These are phyloP conservation scores for Drosophila nasuta DNA, from an alignment of 1,140 invertebrate genomes.

Conservation along the genomic window DNA sequence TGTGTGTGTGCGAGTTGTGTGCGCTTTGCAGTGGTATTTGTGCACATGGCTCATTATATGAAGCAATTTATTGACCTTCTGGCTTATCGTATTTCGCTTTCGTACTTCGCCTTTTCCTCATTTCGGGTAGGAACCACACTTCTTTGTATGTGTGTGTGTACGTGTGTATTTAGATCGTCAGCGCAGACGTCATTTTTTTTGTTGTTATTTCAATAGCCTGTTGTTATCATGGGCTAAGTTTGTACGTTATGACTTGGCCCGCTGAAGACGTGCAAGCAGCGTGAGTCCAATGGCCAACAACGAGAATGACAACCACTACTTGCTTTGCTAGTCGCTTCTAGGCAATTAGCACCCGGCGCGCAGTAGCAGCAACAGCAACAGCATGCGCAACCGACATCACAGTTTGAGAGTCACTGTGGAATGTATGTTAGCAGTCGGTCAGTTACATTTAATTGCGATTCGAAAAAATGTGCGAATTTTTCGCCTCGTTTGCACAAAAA, in stretches of 20 bases:
- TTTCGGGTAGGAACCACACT: constrained; percentile 28
- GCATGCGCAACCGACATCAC: neutral
- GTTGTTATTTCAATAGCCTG: constrained; percentile 4
- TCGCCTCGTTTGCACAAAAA: constrained; percentile 33
- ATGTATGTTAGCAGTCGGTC: constrained; percentile 1
- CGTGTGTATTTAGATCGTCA: constrained; percentile 6
- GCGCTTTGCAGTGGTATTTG: neutral
- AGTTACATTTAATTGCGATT: constrained; percentile 32
- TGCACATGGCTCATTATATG: constrained; percentile 61
- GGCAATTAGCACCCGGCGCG: constrained; percentile 41
- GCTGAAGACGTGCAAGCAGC: constrained; percentile 24
- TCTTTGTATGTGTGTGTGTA: neutral
- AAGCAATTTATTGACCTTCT: constrained; percentile 79
- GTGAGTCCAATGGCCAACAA: constrained; percentile 25
- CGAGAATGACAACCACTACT: constrained; percentile 2
- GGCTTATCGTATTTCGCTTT: constrained; percentile 70
- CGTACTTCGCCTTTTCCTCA: constrained; percentile 53
- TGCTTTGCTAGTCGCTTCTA: constrained; percentile 16
- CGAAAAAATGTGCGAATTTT: constrained; percentile 24
- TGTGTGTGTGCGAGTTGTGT: constrained; percentile 4
- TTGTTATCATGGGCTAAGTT: constrained; percentile 44
- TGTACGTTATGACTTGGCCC: constrained; percentile 9
- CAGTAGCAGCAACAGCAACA: constrained; percentile 16
- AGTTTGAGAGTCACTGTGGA: constrained; percentile 31
- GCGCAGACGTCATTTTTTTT: constrained; percentile 59